phyloP scores from a whole-genome alignment of 2,113 vertebrate genomes.

The Eurystomus gularis region DNA sequence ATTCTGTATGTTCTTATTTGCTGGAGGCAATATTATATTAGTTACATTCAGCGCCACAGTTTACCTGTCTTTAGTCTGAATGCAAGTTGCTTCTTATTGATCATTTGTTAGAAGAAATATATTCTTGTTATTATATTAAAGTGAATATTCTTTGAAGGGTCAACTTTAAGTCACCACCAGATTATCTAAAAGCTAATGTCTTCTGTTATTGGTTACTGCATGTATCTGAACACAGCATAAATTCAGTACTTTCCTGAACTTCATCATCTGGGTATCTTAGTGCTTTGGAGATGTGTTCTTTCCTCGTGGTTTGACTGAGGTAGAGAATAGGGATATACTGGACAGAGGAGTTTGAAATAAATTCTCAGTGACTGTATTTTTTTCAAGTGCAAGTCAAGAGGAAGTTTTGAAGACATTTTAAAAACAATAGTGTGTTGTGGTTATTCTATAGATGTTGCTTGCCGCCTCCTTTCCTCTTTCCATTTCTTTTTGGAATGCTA shows the following conservation, averaged over 20 bases:
- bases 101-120: background rate
- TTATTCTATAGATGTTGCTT: background rate
- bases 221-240: background rate
- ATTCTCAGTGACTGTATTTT: background rate
- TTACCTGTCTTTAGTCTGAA: background rate
- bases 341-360: background rate
- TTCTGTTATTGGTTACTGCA: background rate
- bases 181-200: constrained; percentile 1
- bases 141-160: background rate
- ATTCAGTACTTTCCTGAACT: background rate
- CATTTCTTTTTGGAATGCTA: background rate
- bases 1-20: background rate
- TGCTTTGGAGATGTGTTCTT: background rate
- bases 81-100: background rate
- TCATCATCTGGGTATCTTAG: background rate
- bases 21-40: background rate
- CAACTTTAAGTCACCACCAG: constrained; percentile 7
- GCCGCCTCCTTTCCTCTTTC: background rate
- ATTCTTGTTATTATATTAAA: background rate
- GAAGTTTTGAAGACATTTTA: background rate
- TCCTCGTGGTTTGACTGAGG: background rate
- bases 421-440: background rate
- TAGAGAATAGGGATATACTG: background rate
- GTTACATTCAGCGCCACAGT: background rate
- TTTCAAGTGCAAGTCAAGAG: constrained; percentile 5